phyloP scores from a whole-genome alignment of 1,140 invertebrate species.

The Brachystomella parvula region DNA sequence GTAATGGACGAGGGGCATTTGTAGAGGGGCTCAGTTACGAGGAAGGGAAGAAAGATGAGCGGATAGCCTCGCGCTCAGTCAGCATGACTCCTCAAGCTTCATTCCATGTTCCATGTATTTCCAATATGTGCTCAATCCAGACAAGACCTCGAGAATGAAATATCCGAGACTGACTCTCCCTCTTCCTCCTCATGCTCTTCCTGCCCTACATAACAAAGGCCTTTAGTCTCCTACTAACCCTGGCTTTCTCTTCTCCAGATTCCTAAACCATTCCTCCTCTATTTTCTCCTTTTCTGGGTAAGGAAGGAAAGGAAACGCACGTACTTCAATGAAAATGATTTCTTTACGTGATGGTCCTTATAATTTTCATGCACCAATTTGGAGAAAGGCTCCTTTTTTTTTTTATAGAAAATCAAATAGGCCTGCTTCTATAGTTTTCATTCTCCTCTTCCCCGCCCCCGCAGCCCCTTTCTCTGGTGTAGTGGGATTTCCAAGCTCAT shows the following conservation, averaged over 20 bases:
- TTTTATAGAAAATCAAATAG: neutral
- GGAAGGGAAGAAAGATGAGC: too few species aligned
- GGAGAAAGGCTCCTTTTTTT: neutral
- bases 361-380: conserved; percentile 10
- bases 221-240: neutral
- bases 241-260: neutral
- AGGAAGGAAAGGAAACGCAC: neutral
- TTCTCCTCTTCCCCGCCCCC: neutral
- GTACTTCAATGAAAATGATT: conserved; percentile 9
- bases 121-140: neutral
- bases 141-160: neutral
- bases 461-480: neutral
- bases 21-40: neutral
- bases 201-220: neutral
- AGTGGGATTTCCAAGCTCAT: neutral
- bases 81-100: too few species aligned
- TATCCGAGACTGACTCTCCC: too few species aligned
- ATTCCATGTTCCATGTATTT: too few species aligned
- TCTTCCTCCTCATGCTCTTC: too few species aligned
- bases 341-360: conserved; percentile 8
- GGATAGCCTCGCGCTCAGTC: too few species aligned
- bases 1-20: neutral
- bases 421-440: neutral
- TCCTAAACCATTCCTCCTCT: neutral
- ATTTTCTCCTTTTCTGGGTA: neutral